These are phyloP conservation scores for Pelosia muscerda DNA, from an alignment of 2,888 invertebrate species.

Conservation along the genomic window DNA sequence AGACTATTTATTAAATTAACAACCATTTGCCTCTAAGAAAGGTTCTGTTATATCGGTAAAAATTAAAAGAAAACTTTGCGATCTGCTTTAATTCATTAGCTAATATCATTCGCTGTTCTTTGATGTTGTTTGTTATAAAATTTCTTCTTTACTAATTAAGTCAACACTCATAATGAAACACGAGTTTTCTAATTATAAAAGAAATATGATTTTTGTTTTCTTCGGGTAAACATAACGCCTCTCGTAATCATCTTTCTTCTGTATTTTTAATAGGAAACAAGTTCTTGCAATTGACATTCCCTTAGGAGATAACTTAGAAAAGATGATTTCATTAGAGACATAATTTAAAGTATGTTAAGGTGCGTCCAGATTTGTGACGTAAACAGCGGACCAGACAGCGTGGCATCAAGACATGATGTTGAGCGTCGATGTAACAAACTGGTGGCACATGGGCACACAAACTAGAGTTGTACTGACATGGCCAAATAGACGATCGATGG, in stretches of 20 bases:
- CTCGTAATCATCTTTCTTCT: constrained; percentile 27
- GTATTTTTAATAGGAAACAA: constrained; percentile 27
- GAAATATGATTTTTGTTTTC: constrained; percentile 25
- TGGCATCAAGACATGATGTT: too few species aligned
- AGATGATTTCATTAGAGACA: constrained; percentile 17
- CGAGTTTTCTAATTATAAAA: constrained; percentile 25
- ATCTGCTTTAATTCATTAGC: constrained; percentile 48
- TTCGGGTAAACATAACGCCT: constrained; percentile 10
- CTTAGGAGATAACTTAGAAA: constrained; percentile 19
- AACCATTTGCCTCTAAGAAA: constrained; percentile 58
- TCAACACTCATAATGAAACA: constrained; percentile 19
- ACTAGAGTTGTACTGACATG: too few species aligned
- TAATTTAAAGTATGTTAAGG: neutral
- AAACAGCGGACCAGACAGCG: too few species aligned
- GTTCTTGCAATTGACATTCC: constrained; percentile 25
- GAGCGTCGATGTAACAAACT: too few species aligned
- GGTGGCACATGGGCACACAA: too few species aligned
- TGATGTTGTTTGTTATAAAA: constrained; percentile 33
- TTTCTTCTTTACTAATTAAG: constrained; percentile 37
- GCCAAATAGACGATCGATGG: too few species aligned
- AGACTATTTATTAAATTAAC: constrained; percentile 68
- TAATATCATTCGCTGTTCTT: constrained; percentile 36
- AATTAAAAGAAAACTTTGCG: constrained; percentile 51
- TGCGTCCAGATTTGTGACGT: too few species aligned
- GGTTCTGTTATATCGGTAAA: constrained; percentile 51